phyloP scores from a whole-genome alignment of 2,113 vertebrate genomes.

The Cervus canadensis region DNA sequence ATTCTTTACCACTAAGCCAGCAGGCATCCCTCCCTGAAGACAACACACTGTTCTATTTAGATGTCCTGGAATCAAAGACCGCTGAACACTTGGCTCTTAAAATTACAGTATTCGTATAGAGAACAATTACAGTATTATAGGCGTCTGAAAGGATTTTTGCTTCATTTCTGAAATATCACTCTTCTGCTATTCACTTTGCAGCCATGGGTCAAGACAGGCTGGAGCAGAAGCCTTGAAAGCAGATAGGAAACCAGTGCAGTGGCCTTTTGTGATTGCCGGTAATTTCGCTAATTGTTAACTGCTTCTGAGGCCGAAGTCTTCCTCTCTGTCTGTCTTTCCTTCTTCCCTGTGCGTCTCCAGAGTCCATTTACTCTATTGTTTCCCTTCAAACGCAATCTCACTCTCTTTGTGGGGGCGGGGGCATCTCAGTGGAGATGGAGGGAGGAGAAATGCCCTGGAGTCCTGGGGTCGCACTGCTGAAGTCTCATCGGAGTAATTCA shows the following conservation, averaged over 20 bases:
- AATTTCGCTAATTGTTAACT: background rate
- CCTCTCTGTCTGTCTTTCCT: background rate
- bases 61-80: background rate
- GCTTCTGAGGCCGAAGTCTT: background rate
- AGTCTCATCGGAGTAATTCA: fast-evolving
- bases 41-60: background rate
- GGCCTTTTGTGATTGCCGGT: background rate
- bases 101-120: background rate
- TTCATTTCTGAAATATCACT: background rate
- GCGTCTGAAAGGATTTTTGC: background rate
- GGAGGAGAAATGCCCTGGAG: fast-evolving
- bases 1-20: background rate
- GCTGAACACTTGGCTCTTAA: fast-evolving
- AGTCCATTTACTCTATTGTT: background rate
- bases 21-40: background rate
- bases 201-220: background rate
- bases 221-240: background rate
- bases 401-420: background rate
- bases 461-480: fast-evolving
- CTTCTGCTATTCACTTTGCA: background rate
- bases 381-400: background rate
- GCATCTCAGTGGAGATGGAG: fast-evolving
- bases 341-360: background rate
- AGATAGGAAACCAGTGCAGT: fast-evolving
- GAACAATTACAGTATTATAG: fast-evolving